Conservation (phyloP, 1,140 invertebrate genomes). For the Brachystomella parvula region DNA sequence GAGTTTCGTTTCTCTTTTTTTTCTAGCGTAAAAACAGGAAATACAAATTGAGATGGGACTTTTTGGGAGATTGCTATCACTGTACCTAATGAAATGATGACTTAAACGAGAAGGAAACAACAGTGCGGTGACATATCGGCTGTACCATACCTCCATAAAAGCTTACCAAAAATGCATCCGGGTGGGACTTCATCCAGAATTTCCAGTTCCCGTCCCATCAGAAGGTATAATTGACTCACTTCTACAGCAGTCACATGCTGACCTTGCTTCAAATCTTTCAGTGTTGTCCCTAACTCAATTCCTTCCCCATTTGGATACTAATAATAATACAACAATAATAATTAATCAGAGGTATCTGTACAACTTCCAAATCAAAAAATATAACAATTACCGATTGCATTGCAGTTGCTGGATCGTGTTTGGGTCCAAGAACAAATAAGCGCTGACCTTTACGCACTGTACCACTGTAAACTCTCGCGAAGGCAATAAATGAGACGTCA, state of each 20-base stretch:
- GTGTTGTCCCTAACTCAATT: conserved; percentile 49
- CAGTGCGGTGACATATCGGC: too few relatives aligned
- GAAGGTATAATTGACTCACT: conserved; percentile 69
- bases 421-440: conserved; percentile 77
- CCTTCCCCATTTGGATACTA: conserved; percentile 36
- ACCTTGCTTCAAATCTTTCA: conserved; percentile 59
- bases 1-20: too few relatives aligned
- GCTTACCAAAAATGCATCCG: conserved; percentile 74
- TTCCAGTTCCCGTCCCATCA: conserved; percentile 91
- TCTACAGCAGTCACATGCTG: conserved; percentile 54
- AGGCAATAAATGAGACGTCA: conserved; percentile 75
- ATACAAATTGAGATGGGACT: too few relatives aligned
- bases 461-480: conserved; percentile 90
- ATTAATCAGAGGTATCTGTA: conserved; percentile 3
- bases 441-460: conserved; percentile 66
- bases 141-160: background rate
- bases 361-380: conserved; percentile 9
- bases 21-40: too few relatives aligned
- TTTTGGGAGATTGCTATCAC: too few relatives aligned
- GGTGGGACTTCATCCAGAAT: conserved; percentile 67
- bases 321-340: background rate
- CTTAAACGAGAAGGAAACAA: too few relatives aligned
- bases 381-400: conserved; percentile 44
- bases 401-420: conserved; percentile 67
- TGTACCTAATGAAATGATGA: too few relatives aligned